Evolutionary conservation across 2,797 vertebrate species (phyloP), one percentile per base, ranked within the genome.

Genomic region (Etheostoma nigrum): DNA sequence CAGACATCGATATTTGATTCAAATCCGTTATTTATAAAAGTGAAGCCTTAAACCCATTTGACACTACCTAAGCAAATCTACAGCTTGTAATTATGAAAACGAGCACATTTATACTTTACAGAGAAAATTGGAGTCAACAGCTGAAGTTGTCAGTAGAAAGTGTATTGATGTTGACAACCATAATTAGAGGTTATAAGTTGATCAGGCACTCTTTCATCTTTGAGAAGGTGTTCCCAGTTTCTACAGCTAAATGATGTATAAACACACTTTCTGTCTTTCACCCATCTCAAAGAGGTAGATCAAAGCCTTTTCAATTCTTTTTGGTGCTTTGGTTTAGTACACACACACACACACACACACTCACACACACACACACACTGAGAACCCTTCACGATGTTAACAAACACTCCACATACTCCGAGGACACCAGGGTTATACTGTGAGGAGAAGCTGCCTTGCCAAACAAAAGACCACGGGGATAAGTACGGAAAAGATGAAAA

Each of bases 401-500:
- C 76, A 83, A 69, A 82, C 67, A 72, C 69, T 70, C 45, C 71
- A 72, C 61, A 58, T 55, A 57, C 60, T 82, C 74, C 51, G 66
- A 25, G 49, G 62, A 86, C 52, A 73, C 62, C 61, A 63, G 48
- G 40, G 63, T 84, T 83, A 42, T 25, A 40, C 5, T 61, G 45
- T 12, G 45, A 83, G 40, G 63, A 83, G 67, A 45, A 72, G 82
- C 82, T 78, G 66, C 76, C 60, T 53, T 30, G 64, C 18, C 70
- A 63, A 79, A 89, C 72, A 85, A 82, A 80, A 77, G 74, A 79
- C 66, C 12, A 36, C 55, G 14, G 49, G 61, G 40, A 77, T 66
- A 48, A 79, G 76, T 53, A 52, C 60, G 21, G 69, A 72, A 42
- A 25, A 80, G 81, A 91, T 92, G 78, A 90, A 90, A 89, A 84